Base-by-base conservation (phyloP, 2,797 vertebrate genomes). In the Gila robusta region DNA sequence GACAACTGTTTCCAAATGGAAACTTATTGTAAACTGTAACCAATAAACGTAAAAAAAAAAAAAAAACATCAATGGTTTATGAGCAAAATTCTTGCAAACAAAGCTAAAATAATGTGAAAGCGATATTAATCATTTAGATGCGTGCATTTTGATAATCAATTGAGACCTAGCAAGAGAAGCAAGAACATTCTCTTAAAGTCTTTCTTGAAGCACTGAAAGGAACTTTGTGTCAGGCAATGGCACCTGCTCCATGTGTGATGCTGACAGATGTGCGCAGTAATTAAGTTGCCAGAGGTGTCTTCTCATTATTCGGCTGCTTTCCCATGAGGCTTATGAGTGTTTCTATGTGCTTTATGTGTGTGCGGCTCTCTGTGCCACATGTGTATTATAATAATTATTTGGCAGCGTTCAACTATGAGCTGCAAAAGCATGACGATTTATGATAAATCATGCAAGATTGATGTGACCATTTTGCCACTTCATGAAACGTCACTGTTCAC, bases 211-310 rank as follows among this genome's bases (percentile, higher is more conserved):
- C 66, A 41, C 32, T 39, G 32, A 74, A 54, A 74, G 32, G 62
- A 87, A 81, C 64, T 78, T 85, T 72, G 82, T 87, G 82, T 89
- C 59, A 8, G 83, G 86, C 83, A 32, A 85, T 76, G 86, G 89
- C 93, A 94, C 93, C 93, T 94, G 94, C 91, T 93, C 93, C 94
- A 94, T 94, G 94, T 94, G 93, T 91, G 90, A 81, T 71, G 83
- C 84, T 89, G 92, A 89, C 94, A 95, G 95, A 95, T 95, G 94
- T 87, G 88, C 54, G 37, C 86, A 90, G 94, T 96, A 95, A 95
- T 95, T 95, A 95, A 92, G 91, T 91, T 92, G 93, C 94, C 92
- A 94, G 93, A 92, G 93, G 94, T 94, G 93, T 91, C 66, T 89
- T 77, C 56, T 91, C 90, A 81, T 92, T 91, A 94, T 95, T 94